phyloP scores from a whole-genome alignment of 2,113 vertebrate genomes.

The Ceyx melanurus region DNA sequence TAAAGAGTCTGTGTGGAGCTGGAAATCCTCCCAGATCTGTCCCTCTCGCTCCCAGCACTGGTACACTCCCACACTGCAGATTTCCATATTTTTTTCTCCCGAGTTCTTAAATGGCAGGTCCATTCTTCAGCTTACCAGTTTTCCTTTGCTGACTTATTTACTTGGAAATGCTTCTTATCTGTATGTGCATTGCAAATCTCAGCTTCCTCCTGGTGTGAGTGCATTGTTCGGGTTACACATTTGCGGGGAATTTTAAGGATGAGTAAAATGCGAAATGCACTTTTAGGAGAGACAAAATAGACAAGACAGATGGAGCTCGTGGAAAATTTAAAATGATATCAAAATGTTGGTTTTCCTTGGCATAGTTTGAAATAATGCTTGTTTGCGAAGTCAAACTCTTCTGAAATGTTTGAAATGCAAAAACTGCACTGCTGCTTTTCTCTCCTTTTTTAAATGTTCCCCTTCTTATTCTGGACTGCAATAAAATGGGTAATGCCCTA shows the following conservation, averaged over 20 bases:
- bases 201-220: not conserved
- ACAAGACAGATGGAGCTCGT: not conserved
- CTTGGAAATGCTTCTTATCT: not conserved
- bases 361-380: not conserved
- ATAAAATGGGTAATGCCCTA: slow-evolving; percentile 63
- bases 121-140: slow-evolving; percentile 4
- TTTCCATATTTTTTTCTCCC: not conserved
- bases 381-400: slow-evolving; percentile 1
- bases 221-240: rapidly evolving
- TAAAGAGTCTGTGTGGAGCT: not conserved
- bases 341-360: slow-evolving; percentile 4
- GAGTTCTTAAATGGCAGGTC: slow-evolving; percentile 52
- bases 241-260: not conserved
- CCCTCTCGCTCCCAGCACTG: not conserved
- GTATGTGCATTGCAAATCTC: slow-evolving; percentile 12
- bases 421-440: slow-evolving; percentile 23
- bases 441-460: slow-evolving; percentile 37
- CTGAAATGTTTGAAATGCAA: slow-evolving; percentile 2
- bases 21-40: not conserved
- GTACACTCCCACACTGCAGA: slow-evolving; percentile 13
- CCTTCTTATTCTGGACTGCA: slow-evolving; percentile 17
- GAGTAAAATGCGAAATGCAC: not conserved
- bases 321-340: not conserved
- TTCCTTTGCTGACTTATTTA: slow-evolving; percentile 31
- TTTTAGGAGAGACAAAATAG: not conserved